Percentiles rank a stretch among this genome's conserved stretches.
These are phyloP conservation scores for Artibeus jamaicensis DNA, from an alignment of 2,797 vertebrate genomes.

Conservation along the genomic window DNA sequence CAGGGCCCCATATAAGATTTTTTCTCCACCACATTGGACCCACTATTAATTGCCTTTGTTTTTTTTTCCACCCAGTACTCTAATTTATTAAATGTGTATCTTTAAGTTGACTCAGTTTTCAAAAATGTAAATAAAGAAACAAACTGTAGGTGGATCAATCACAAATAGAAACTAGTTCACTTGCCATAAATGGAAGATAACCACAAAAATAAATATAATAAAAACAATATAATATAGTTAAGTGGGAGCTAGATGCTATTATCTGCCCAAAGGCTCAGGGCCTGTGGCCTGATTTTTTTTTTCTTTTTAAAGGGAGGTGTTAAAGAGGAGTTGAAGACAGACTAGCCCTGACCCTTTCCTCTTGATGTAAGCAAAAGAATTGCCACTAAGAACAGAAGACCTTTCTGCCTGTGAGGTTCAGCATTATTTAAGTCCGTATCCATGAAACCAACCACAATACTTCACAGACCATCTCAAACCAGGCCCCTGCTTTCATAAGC, in stretches of 20 bases:
- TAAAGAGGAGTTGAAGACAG: not conserved
- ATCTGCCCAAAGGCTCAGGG: not conserved
- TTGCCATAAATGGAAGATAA: slow-evolving; percentile 1
- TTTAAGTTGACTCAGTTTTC: not conserved
- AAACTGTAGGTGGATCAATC: not conserved
- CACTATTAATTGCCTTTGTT: not conserved
- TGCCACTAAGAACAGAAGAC: not conserved
- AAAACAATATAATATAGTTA: not conserved
- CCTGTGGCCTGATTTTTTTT: not conserved
- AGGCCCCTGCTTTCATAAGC: not conserved
- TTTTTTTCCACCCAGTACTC: not conserved
- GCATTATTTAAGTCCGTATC: not conserved
- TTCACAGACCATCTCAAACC: not conserved
- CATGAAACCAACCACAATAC: not conserved
- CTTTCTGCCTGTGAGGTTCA: not conserved
- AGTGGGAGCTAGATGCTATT: not conserved
- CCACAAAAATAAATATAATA: slow-evolving; percentile 14
- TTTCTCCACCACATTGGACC: not conserved
- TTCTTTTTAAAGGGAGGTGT: not conserved
- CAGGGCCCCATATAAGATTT: not conserved
- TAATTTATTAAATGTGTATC: not conserved
- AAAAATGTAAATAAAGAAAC: not conserved
- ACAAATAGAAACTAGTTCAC: not conserved
- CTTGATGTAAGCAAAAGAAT: not conserved
- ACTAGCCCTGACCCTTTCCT: not conserved